Evolutionary conservation across 1,140 invertebrate species (phyloP), one percentile per base, ranked within the genome.

Genomic region (Aradophagus sp.): DNA sequence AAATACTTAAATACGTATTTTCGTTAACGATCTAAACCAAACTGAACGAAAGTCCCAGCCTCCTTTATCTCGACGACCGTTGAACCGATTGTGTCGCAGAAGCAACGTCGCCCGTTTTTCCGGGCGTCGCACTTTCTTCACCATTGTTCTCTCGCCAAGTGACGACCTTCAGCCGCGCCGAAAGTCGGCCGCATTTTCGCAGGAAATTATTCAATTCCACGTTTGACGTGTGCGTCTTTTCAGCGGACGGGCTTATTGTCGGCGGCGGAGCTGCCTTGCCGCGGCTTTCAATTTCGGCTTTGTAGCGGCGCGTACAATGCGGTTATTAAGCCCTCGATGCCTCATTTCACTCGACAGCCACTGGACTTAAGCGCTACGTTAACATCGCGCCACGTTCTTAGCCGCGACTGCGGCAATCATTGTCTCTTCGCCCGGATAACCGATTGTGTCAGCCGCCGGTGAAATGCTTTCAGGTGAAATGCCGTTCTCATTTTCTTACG

Each of bases 141-240:
- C n/a, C 6, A 29, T 59, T 44, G 27, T 61, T 27, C 29, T 29
- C 34, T n/a, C n/a, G n/a, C 19, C 59, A 50, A 50, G 34, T 38
- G 52, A 58, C 55, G 68, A 65, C 59, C 47, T 59, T 59, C 63
- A 65, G 41, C 44, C 34, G 31, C 7, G 38, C 67, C 12, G 45
- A 65, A 72, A 56, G 53, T 59, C 56, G 26, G 16, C 6, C 32
- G 16, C 45, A 35, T 63, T 58, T 52, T 70, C 29, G 29, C 61
- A 66, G 68, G 68, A 72, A 72, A 72, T 72, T 72, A 72, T 66
- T 72, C 55, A 36, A 71, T 71, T 71, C 35, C 39, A 34, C 48
- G 61, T 59, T 61, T 15, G 61, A 47, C 41, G 48, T 53, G 23
- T 14, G 48, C n/a, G 35, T 65, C 59, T 70, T 45, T 39, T 34